phyloP scores from a whole-genome alignment of 2,888 invertebrate genomes.

The Ethmia dodecea region DNA sequence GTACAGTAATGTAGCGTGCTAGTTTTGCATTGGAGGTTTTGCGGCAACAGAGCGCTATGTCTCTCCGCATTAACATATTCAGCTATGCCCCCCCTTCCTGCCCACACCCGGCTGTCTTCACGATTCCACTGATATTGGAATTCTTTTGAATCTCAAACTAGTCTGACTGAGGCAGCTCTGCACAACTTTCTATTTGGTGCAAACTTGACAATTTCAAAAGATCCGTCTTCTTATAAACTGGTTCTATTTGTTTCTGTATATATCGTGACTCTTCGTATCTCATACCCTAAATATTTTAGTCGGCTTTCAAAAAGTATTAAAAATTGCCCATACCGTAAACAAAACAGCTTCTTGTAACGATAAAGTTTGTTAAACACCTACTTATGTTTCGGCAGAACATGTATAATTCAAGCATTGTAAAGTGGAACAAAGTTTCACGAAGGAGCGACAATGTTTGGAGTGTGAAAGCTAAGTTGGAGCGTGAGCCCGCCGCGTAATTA shows the following conservation, averaged over 20 bases:
- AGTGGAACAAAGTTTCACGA: slow-evolving; percentile 49
- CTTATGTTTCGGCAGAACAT: slow-evolving; percentile 58
- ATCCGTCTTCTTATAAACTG: no score
- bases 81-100: slow-evolving; percentile 33
- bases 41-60: slow-evolving; percentile 34
- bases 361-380: slow-evolving; percentile 51
- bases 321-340: no score
- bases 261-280: no score
- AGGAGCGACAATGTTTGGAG: slow-evolving; percentile 42
- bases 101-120: slow-evolving; percentile 35
- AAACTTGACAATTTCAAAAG: slow-evolving; percentile 48
- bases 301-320: no score
- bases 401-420: slow-evolving; percentile 53
- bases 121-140: slow-evolving; percentile 61
- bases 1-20: no score
- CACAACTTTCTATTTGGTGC: slow-evolving; percentile 52
- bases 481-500: slow-evolving; percentile 45
- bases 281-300: no score
- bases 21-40: slow-evolving; percentile 32
- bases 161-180: slow-evolving; percentile 38
- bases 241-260: no score
- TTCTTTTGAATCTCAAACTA: slow-evolving; percentile 69
- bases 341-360: slow-evolving; percentile 30
- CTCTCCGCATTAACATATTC: slow-evolving; percentile 63
- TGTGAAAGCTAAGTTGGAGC: slow-evolving; percentile 52